Evolutionary conservation across 2,797 vertebrate species (phyloP), one percentile per base, ranked within the genome.

Genomic region (Acropternis orthonyx): DNA sequence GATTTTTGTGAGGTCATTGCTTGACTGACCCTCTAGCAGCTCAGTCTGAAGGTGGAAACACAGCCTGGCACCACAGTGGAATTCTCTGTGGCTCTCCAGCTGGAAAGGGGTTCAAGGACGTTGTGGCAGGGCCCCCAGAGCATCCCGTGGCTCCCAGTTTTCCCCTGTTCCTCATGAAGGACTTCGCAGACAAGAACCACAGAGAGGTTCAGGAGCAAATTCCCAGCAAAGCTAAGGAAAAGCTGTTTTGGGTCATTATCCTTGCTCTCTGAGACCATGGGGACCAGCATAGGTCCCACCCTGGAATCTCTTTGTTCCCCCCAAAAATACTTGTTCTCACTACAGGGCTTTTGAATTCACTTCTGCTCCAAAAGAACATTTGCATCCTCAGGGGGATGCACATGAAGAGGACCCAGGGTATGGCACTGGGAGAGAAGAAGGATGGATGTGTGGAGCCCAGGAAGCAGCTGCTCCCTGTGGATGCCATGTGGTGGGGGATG

Each of bases 351-450:
- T 61, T 85, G 85, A 94, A 69, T 85, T 83, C 66, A 91, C 36
- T 95, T 95, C 36, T 28, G 54, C 56, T 94, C 76, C 83, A 88
- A 77, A 93, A 90, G 26, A 94, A 56, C 27, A 43, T 27, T 14
- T 9, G 24, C 1, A 11, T 85, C 65, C 68, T 67, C 32, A 7
- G 62, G 59, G 79, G 58, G 15, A 44, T 28, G 59, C 2, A 0
- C 0, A 0, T 32, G 20, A 55, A 43, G 66, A 24, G 1, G 8
- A 41, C 27, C 65, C 55, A 6, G 4, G 43, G 46, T 4, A 20
- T 0, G 9, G 43, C 2, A 4, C 36, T 76, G 46, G 34, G 9
- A 20, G 43, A 15, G 28, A 32, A 67, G 43, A 41, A 0, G 23
- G 77, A 54, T 1, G 23, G 77, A 54, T 1, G 1, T 1, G 1